A percentile compares a stretch with the other conserved stretches of the same genome.
Conservation (phyloP, 2,113 vertebrate genomes). For the Daphoenositta chrysoptera region DNA sequence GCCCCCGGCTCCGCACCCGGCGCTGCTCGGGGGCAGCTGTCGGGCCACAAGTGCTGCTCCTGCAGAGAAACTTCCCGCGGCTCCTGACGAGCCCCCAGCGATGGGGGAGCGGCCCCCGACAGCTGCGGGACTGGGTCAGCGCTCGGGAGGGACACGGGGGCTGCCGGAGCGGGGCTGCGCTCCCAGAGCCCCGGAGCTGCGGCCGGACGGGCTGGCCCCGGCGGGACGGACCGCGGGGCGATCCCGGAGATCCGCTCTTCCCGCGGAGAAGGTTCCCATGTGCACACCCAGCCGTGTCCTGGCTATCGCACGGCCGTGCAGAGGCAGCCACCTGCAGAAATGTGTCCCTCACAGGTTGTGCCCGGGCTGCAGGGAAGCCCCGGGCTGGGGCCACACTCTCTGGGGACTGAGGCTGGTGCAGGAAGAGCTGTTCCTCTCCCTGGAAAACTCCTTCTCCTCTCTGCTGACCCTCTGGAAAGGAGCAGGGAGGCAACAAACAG, state of each 20-base stretch:
- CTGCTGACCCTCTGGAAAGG: not conserved
- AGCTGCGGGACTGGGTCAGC: not conserved
- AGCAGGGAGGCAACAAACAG: not conserved
- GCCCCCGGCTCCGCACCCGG: not conserved
- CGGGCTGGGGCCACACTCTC: accelerated
- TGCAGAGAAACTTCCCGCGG: not conserved
- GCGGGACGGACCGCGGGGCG: accelerated
- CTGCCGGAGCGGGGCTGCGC: not conserved
- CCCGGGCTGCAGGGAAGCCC: not conserved
- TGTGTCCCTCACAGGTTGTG: accelerated
- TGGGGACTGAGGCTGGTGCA: accelerated
- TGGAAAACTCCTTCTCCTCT: not conserved
- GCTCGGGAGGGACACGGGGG: not conserved
- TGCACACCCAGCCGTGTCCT: accelerated
- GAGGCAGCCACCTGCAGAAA: not conserved
- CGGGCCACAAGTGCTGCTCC: not conserved
- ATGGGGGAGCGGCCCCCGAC: not conserved
- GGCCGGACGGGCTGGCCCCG: not conserved
- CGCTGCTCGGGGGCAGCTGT: not conserved
- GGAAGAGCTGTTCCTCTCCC: not conserved
- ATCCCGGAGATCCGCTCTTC: accelerated
- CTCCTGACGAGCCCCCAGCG: accelerated
- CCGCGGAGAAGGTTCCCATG: accelerated
- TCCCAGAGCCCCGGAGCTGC: not conserved
- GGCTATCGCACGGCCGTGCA: accelerated